A percentile compares a stretch with the other conserved stretches of the same genome.
Conservation (phyloP, 2,888 invertebrate species). For the Lasius platythorax region DNA sequence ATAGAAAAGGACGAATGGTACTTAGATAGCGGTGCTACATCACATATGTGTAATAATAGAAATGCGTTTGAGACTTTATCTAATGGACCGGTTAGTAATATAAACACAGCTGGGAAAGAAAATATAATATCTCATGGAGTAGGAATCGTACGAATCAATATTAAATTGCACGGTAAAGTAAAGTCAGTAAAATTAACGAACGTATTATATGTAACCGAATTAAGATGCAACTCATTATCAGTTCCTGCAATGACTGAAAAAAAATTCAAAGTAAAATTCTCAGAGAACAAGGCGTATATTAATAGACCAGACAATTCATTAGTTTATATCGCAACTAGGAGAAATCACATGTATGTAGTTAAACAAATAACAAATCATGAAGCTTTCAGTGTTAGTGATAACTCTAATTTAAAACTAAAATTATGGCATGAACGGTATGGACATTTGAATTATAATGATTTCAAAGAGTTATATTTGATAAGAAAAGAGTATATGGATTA, state of each 20-base stretch:
- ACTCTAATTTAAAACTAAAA: not conserved
- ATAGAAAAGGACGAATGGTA: conserved; percentile 14
- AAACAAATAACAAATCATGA: not conserved
- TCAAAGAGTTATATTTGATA: conserved; percentile 5
- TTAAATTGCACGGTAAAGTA: not conserved
- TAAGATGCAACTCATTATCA: conserved; percentile 18
- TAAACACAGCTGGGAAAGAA: not conserved
- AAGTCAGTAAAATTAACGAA: conserved; percentile 10
- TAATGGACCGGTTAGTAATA: not conserved
- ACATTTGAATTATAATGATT: conserved; percentile 23
- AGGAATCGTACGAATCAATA: conserved; percentile 4
- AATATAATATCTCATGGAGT: not conserved
- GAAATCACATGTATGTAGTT: conserved; percentile 2
- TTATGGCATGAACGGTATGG: conserved; percentile 31
- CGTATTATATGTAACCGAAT: conserved; percentile 27
- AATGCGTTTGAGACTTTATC: not conserved
- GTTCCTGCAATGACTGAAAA: not conserved
- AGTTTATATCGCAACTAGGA: not conserved
- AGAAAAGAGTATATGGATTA: conserved; percentile 22
- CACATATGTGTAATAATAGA: conserved; percentile 34
- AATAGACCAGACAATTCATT: not conserved
- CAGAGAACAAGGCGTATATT: too few relatives aligned
- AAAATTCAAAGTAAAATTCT: too few relatives aligned
- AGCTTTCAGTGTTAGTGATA: not conserved
- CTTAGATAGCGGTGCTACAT: conserved; percentile 27